A percentile compares a stretch with the other conserved stretches of the same genome.
These are phyloP conservation scores for Morinoia aosen DNA, from an alignment of 2,888 invertebrate species.

Conservation along the genomic window DNA sequence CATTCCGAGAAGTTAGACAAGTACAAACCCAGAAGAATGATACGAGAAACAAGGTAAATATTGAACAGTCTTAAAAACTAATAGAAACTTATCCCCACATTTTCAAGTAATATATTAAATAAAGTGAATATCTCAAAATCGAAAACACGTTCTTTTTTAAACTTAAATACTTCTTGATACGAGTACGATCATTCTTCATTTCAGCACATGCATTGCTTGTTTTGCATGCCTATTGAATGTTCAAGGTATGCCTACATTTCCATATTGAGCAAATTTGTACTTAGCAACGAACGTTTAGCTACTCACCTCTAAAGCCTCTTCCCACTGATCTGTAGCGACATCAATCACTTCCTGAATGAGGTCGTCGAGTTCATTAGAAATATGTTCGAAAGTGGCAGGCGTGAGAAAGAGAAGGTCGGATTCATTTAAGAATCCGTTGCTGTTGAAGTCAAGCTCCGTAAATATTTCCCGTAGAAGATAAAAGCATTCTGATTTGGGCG, in stretches of 20 bases:
- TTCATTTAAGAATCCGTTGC: not conserved
- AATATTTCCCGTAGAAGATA: not conserved
- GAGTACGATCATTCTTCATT: not conserved
- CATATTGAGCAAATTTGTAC: not conserved
- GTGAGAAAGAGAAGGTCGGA: not conserved
- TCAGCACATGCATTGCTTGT: not conserved
- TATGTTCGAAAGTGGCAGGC: not conserved
- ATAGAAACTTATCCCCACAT: not conserved
- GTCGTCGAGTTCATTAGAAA: constrained; percentile 12
- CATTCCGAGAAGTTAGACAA: no score
- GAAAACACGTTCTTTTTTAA: not conserved
- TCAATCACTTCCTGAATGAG: constrained; percentile 41
- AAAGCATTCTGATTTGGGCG: constrained; percentile 12
- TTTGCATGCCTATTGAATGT: not conserved
- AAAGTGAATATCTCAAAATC: not conserved
- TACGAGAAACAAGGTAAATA: not conserved
- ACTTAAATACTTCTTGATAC: not conserved
- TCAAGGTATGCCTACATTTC: not conserved
- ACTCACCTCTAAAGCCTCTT: not conserved
- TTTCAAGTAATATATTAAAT: not conserved
- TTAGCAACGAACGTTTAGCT: not conserved
- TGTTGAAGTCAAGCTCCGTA: not conserved
- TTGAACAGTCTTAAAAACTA: not conserved
- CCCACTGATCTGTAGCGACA: constrained; percentile 24
- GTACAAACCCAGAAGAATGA: no score